Evolutionary conservation across 2,113 vertebrate genomes (phyloP), one percentile per base, ranked within the genome.

Genomic region (Strix uralensis): DNA sequence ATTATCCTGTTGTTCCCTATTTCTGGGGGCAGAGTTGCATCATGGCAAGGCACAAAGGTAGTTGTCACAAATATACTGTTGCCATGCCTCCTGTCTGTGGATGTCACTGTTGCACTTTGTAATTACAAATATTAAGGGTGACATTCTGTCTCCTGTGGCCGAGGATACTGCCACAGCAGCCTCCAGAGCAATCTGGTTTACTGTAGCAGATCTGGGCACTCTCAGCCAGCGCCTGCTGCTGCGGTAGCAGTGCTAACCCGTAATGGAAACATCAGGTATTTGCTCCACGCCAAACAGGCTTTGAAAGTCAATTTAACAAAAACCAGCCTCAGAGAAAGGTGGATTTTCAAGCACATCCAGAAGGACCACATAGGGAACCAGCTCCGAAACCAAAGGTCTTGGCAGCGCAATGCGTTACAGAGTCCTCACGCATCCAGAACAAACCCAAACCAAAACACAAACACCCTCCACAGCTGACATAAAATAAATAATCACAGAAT

Each of bases 211-310:
- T 13, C 44, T 7, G 55, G 55, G 38, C 29, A 2, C 38, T 4
- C 34, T 20, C 13, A 18, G 20, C 5, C 14, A 36, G 26, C 3
- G 0, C 21, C 29, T 21, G 34, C 29, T 21, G 34, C 47, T 13
- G 11, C 10, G 22, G 57, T 5, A 58, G 57, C 62, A 15, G 25
- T 1, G 18, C 29, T 29, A 18, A 17, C 36, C 44, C 16, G 0
- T 0, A 5, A 40, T 1, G 12, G 67, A 44, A n/a, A 19, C 18
- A 17, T 12, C 5, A 5, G 8, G 40, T 19, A 40, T 19, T 55
- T 0, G 0, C 30, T 25, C 16, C 30, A 27, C 1, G 0, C 15
- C 63, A 51, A 74, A 55, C 0, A 19, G 36, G 30, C 22, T 90
- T 47, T n/a, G 16, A 61, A 83, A 91, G 67, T 18, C 13, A 61